Evolutionary conservation across 2,113 vertebrate species (phyloP), one percentile per base, ranked within the genome.

Genomic region (Python bivittatus): DNA sequence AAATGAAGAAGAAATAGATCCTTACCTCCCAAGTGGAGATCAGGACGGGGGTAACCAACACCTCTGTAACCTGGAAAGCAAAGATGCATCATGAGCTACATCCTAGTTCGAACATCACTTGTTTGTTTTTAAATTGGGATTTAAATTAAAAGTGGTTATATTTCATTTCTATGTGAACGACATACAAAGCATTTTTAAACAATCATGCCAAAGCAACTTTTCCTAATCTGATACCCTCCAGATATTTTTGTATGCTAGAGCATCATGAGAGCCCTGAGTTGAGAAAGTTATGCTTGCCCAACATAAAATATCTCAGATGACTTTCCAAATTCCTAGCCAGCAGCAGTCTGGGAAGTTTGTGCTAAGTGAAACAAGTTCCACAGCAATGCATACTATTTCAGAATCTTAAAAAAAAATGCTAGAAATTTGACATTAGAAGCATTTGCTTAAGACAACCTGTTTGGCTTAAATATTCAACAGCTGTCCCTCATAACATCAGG

Each of bases 11-110:
- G 53, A 61, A 13, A 25, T 60, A 38, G 33, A 17, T 0, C 42
- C 90, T 91, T 56, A 91, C 90, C 90, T 91, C 68, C 92, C 48
- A 93, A 42, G 90, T 90, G 72, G 29, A 88, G 56, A 33, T n/a
- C 89, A 54, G 23, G 23, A 4, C 64, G 92, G 3, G 56, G 86
- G 38, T 91, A 93, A 38, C 92, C 89, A 84, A 84, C 38, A 38
- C 88, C 79, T 64, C 88, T 38, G 57, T 85, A 85, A 13, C 91
- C 91, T 92, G 88, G 72, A 89, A 92, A 33, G 42, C 25, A 89
- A 72, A 87, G 29, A 27, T 84, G 13, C 44, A 88, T 22, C 29
- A 57, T 84, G 91, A 92, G 42, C 4, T 4, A 72, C 0, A 17
- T 25, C 20, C n/a, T 48, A 68, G 25, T 60, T 29, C 8, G n/a